phyloP scores from a whole-genome alignment of 2,888 invertebrate species.

The Formica aserva region DNA sequence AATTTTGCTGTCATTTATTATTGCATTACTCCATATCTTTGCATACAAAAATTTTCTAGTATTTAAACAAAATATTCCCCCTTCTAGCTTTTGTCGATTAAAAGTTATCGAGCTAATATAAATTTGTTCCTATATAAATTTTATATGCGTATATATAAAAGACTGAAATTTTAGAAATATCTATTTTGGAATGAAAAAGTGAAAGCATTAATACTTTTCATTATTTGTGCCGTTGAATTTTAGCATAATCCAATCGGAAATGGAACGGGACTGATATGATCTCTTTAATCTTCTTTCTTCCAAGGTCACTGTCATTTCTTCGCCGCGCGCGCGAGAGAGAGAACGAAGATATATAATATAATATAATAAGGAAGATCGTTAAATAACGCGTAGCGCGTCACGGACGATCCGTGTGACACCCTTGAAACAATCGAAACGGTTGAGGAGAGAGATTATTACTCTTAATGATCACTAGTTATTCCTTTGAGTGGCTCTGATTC shows the following conservation, averaged over 20 bases:
- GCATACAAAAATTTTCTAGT: not conserved
- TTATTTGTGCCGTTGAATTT: not conserved
- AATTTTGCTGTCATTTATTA: not conserved
- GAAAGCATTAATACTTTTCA: not conserved
- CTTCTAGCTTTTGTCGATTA: not conserved
- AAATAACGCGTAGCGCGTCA: conserved; percentile 71
- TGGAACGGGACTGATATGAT: conserved; percentile 20
- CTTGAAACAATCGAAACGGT: conserved; percentile 83
- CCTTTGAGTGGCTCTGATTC: conserved; percentile 85
- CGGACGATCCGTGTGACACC: conserved; percentile 81
- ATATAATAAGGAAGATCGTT: conserved; percentile 80
- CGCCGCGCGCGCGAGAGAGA: conserved; percentile 46
- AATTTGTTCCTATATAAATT: not conserved
- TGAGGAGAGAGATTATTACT: conserved; percentile 82
- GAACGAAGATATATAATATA: conserved; percentile 64
- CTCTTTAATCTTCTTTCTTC: conserved; percentile 27
- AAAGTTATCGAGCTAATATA: conserved; percentile 15
- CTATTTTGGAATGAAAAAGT: not conserved
- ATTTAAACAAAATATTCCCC: not conserved
- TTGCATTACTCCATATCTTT: not conserved
- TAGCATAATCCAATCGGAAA: not conserved
- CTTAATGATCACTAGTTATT: conserved; percentile 84
- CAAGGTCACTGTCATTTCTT: conserved; percentile 61
- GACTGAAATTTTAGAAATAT: not conserved
- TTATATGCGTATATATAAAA: not conserved